Evolutionary conservation across 1,140 invertebrate genomes (phyloP), one percentile per base, ranked within the genome.

Genomic region (Berghia stephanieae): DNA sequence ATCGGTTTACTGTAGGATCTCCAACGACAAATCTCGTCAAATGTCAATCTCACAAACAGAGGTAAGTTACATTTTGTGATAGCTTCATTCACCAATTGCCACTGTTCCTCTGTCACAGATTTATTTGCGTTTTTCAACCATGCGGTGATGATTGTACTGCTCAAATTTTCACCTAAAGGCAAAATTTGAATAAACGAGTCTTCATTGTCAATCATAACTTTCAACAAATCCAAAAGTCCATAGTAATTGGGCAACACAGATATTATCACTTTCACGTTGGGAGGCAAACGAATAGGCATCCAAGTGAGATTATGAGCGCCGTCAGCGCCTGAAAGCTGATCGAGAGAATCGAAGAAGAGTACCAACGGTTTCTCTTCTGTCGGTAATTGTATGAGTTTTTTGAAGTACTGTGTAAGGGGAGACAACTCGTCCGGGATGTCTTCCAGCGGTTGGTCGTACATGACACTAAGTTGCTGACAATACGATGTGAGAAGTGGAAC

Each of bases 271-370:
- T 98, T 98, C 83, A 96, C 98, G 90, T 98, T 91, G 0, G 92
- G 90, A 0, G 98, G 97, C 31, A 99, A 89, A 77, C 94, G 92
- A 0, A 96, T 96, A 0, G 97, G 98, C 83, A 99, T 90, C 98
- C 98, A 99, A 0, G 97, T 96, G 46, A 99, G 93, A 89, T 98
- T 97, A 87, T 98, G 98, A 44, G 96, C 95, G 81, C 96, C 95
- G 82, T 96, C 95, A 0, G 95, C 93, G 6, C 96, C 96, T n/a
- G 96, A 98, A 31, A 99, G 89, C 80, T 90, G 89, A 79, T 90
- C 89, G 2, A 90, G 81, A 4, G 89, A 89, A 79, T 90, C 89
- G 31, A 90, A 75, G 69, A 89, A 84, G 18, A 90, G 77, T 4
- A 89, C 82, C 6, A 90, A 68, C 0, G 88, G 89, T 63, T 82